Base-by-base conservation (phyloP, 2,797 vertebrate species). In the Gymnothorax reevesii region DNA sequence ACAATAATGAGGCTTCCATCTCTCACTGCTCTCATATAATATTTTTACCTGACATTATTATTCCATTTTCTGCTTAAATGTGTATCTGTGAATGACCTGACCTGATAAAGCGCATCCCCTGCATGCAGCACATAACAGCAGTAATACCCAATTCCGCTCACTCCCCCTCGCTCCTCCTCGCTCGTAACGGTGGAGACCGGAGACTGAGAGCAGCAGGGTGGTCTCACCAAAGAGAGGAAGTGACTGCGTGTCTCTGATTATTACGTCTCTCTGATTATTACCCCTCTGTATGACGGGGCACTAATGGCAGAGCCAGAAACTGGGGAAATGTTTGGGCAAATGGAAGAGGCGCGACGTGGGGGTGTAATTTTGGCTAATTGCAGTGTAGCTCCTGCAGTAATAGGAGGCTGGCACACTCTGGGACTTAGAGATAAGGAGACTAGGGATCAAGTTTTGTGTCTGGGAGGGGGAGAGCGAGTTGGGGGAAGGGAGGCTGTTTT, bases 341-440 rank as follows among this genome's bases (percentile, higher is more conserved):
- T 42, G 60, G 60, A 42, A 71, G 49, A 54, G 49, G 49, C 49
- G 83, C 60, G 69, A 64, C 60, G 20, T 84, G 60, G 80, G 83
- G 83, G 33, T 84, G 83, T 84, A 84, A 84, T 84, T 84, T 84
- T 20, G 60, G 27, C 64, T 84, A 84, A 84, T 84, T 84, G 83
- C 64, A 84, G 83, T 69, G 83, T 84, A 84, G 83, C 60, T 20
- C 62, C 83, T 84, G 17, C 64, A n/a, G 83, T 69, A 84, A 84
- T 84, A 52, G 83, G 42, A 71, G 83, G 64, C 59, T 84, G 83
- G 60, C 62, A 84, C 64, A 84, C 75, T 79, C 75, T 49, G 20
- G 49, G 75, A 79, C 75, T 79, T 79, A 79, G 49, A 79, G 49
- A 79, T 79, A 79, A 79, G 75, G 75, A 79, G 75, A 54, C 75